phyloP scores from a whole-genome alignment of 2,888 invertebrate genomes.

The Coleophora flavipennella region DNA sequence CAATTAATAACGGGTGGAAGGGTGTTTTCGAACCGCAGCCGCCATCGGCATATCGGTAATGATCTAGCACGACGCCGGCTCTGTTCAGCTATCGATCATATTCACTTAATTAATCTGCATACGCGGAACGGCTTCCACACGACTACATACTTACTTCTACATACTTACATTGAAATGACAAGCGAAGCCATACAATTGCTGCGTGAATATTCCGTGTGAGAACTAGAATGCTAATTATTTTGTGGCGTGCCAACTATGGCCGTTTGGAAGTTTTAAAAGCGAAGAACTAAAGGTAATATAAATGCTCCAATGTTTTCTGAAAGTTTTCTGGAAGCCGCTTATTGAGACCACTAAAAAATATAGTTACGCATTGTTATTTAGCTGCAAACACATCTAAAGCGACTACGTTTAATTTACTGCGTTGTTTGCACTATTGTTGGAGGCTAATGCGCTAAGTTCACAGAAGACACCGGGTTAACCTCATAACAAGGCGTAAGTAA shows the following conservation, averaged over 20 bases:
- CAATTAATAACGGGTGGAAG: slow-evolving; percentile 69
- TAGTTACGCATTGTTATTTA: not conserved
- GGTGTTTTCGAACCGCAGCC: slow-evolving; percentile 61
- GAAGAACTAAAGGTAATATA: slow-evolving; percentile 2
- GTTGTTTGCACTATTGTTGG: too few relatives aligned
- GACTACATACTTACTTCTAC: too few relatives aligned
- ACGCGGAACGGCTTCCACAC: slow-evolving; percentile 31
- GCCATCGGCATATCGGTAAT: slow-evolving; percentile 63
- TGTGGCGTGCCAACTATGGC: slow-evolving; percentile 32
- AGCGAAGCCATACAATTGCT: slow-evolving; percentile 24
- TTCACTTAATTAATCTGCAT: slow-evolving; percentile 39
- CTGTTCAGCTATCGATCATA: slow-evolving; percentile 52
- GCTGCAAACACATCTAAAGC: slow-evolving; percentile 4
- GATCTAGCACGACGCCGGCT: slow-evolving; percentile 47
- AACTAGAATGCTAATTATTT: slow-evolving; percentile 39
- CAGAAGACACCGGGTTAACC: slow-evolving; percentile 39
- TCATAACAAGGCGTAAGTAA: slow-evolving; percentile 37
- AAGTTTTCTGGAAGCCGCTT: not conserved
- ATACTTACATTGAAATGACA: slow-evolving; percentile 20
- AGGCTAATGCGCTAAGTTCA: slow-evolving; percentile 22
- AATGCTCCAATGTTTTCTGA: not conserved
- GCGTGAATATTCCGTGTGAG: slow-evolving; percentile 25
- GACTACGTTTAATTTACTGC: too few relatives aligned
- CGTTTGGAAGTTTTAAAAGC: slow-evolving; percentile 11
- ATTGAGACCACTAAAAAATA: not conserved